Evolutionary conservation across 1,140 invertebrate genomes (phyloP).

Genomic region (Procambarus virginalis): DNA sequence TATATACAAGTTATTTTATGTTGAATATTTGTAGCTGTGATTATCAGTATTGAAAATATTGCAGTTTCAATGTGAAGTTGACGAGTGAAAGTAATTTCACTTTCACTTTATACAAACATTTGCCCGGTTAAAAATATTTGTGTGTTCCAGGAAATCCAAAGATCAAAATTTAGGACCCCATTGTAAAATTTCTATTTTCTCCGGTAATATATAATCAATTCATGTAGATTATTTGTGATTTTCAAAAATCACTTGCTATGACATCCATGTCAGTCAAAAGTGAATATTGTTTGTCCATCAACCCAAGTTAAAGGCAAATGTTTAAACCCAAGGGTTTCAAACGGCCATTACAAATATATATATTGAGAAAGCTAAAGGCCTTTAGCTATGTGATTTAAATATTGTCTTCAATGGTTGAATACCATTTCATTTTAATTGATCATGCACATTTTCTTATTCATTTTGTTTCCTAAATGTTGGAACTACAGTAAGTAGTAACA

Average conservation of each 20-base stretch:
- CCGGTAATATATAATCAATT: not conserved
- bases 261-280: not conserved
- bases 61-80: conserved; percentile 2
- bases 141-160: not conserved
- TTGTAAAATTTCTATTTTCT: too few relatives aligned
- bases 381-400: conserved; percentile 54
- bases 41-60: conserved; percentile 24
- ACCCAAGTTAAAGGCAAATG: not conserved
- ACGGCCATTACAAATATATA: conserved; percentile 12
- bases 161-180: not conserved
- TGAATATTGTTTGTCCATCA: conserved; percentile 25
- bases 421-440: conserved; percentile 24
- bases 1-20: conserved; percentile 36
- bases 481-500: conserved; percentile 27
- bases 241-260: not conserved
- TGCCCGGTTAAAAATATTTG: not conserved
- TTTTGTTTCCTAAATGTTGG: conserved; percentile 13
- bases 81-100: not conserved
- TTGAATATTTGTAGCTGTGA: not conserved
- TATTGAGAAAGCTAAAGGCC: conserved; percentile 33
- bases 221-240: not conserved
- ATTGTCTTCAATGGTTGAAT: conserved; percentile 29
- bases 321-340: conserved; percentile 17
- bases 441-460: conserved; percentile 9
- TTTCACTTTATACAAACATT: not conserved